Base-by-base conservation (phyloP, 2,888 invertebrate genomes). In the Ennomos erosarius region DNA sequence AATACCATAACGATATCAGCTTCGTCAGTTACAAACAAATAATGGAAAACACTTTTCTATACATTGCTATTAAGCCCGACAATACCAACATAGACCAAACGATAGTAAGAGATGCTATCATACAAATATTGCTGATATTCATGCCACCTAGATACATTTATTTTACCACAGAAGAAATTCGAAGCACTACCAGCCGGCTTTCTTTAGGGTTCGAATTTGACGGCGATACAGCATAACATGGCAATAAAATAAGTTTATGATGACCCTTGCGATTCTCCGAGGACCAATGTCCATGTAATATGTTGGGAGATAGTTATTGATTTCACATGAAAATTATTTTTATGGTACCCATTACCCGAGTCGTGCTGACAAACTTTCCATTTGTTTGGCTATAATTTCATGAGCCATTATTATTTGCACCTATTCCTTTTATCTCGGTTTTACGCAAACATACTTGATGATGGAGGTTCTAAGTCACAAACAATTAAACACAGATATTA, bases 161-260 rank as follows among this genome's bases (percentile, higher is more conserved):
- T 26, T 49, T 37, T 38, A 35, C 37, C 42, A 13, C 1, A n/a
- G 10, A 47, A 47, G 39, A 55, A 39, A 51, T 55, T 60, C 55
- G 48, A 54, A 42, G 47, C 12, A 39, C 12, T 45, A 37, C 34
- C n/a, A n/a, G 3, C 16, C 48, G 13, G 40, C 12, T 39, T 36
- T 43, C 40, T 43, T 51, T 35, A 40, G 35, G 49, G 53, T 49
- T 51, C 26, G 33, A 46, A 58, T 52, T 55, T 35, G 65, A 67
- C 65, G 68, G 65, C 76, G 74, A 82, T 80, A 76, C 75, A 77
- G 69, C 70, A 62, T 75, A 78, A 77, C 70, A 73, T 59, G 55
- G 55, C 66, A 62, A 81, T 85, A 82, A 83, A 82, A 74, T 62
- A 75, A 70, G 67, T 82, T 80, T 77, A 81, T 80, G 75, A 74